Conservation (phyloP, 2,797 vertebrate species). For the Sardinella longiceps region DNA sequence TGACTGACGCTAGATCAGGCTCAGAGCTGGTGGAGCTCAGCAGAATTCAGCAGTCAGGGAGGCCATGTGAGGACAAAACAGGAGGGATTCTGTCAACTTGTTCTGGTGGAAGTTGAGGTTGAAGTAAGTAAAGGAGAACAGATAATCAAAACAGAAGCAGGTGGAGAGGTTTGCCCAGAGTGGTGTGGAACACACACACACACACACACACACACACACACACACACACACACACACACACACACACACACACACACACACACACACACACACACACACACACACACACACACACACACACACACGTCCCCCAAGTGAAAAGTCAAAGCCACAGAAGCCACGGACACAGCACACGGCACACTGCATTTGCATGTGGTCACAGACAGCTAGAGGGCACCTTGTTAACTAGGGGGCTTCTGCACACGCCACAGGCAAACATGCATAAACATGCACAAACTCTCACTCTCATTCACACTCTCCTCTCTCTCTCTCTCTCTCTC, state of each 20-base stretch:
- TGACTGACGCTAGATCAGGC: background rate
- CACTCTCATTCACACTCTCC: background rate
- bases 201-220: too few species aligned
- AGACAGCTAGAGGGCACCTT: slow-evolving; percentile 7
- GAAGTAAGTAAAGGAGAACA: background rate
- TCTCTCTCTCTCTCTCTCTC: too few species aligned
- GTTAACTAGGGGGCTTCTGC: background rate
- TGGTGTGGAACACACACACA: background rate
- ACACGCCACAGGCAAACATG: background rate
- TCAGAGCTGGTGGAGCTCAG: background rate
- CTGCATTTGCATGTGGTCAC: background rate
- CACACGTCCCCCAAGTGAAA: background rate
- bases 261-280: too few species aligned
- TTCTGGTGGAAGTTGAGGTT: background rate
- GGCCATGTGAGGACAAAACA: background rate
- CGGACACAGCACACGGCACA: background rate
- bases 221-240: too few species aligned
- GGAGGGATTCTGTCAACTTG: background rate
- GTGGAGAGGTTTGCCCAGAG: background rate
- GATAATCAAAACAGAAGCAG: slow-evolving; percentile 4
- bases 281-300: too few species aligned
- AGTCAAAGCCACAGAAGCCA: background rate
- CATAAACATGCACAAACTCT: background rate
- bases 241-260: too few species aligned
- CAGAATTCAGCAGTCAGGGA: background rate